Percentiles rank a stretch among this genome's conserved stretches.
phyloP scores from a whole-genome alignment of 2,888 invertebrate genomes.

The Rapana venosa region DNA sequence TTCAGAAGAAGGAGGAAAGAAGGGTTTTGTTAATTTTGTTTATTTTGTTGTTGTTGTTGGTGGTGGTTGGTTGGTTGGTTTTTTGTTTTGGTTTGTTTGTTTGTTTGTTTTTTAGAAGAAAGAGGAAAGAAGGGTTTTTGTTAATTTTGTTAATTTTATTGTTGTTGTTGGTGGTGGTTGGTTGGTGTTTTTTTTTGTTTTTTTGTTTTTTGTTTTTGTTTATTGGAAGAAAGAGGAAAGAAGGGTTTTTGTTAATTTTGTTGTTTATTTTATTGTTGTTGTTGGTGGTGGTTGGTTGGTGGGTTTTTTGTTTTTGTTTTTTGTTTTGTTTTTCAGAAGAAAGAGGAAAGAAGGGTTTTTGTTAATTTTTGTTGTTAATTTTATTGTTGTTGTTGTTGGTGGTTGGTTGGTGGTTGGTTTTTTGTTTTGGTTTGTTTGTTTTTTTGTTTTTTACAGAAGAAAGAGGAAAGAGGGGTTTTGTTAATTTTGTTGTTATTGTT shows the following conservation, averaged over 20 bases:
- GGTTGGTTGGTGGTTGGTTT: background rate
- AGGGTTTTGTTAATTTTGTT: slow-evolving; percentile 61
- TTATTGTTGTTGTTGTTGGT: background rate
- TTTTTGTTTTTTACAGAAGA: background rate
- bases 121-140: slow-evolving; percentile 80
- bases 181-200: background rate
- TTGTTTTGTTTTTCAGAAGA: background rate
- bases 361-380: no score
- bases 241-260: slow-evolving; percentile 78
- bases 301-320: background rate
- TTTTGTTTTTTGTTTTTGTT: background rate
- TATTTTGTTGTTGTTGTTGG: background rate
- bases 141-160: background rate
- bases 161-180: background rate
- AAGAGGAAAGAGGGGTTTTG: no score
- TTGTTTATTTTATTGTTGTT: no score
- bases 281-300: background rate
- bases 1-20: no score
- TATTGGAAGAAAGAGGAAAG: no score
- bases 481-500: background rate
- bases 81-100: background rate
- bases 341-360: no score
- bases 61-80: background rate
- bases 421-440: background rate
- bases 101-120: background rate